These are phyloP conservation scores for Bombylius discolor DNA, from an alignment of 2,888 invertebrate species.

Conservation along the genomic window DNA sequence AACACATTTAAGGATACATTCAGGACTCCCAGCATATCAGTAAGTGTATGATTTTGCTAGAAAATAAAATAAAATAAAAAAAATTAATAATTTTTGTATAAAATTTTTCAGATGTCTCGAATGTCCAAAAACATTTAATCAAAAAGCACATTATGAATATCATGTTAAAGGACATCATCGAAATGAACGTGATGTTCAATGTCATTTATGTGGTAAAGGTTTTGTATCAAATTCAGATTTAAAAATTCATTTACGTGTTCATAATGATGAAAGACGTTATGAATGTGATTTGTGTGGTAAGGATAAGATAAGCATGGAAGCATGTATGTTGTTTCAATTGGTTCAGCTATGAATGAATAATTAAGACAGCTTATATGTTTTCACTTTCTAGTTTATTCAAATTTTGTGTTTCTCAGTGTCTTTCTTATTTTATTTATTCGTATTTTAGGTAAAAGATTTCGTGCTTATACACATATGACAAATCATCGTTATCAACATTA, in stretches of 20 bases:
- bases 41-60: slow-evolving; percentile 1
- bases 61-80: no score
- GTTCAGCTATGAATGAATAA: no score
- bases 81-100: background rate
- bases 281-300: slow-evolving; percentile 24
- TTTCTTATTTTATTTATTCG: background rate
- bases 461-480: slow-evolving; percentile 22
- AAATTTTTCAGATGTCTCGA: slow-evolving; percentile 16
- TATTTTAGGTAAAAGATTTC: slow-evolving; percentile 20
- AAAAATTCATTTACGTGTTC: slow-evolving; percentile 20
- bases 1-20: slow-evolving; percentile 21
- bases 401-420: no score
- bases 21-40: slow-evolving; percentile 18
- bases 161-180: slow-evolving; percentile 21
- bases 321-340: background rate
- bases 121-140: slow-evolving; percentile 22
- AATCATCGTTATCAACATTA: slow-evolving; percentile 23
- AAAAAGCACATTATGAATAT: slow-evolving; percentile 22
- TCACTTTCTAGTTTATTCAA: no score
- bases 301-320: background rate
- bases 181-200: slow-evolving; percentile 23
- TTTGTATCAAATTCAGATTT: slow-evolving; percentile 22
- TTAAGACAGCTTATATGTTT: no score
- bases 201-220: slow-evolving; percentile 21
- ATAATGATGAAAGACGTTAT: slow-evolving; percentile 22